A percentile compares a stretch with the other conserved stretches of the same genome.
These are phyloP conservation scores for Rhinopithecus roxellana DNA, from an alignment of 2,113 vertebrate genomes.

Conservation along the genomic window DNA sequence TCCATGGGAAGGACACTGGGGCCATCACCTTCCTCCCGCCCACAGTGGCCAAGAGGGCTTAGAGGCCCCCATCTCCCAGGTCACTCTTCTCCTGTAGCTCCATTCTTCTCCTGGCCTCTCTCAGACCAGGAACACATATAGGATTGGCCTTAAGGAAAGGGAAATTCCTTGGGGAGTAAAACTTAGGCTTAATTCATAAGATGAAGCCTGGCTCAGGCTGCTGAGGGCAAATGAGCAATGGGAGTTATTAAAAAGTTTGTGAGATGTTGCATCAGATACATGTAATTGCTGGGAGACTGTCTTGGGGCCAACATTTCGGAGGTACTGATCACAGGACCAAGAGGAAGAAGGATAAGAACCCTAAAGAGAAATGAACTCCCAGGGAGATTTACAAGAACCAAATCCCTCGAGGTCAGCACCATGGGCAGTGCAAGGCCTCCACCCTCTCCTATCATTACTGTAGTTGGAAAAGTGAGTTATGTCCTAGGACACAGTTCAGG, in stretches of 20 bases:
- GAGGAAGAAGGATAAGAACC: background rate
- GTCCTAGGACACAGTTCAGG: background rate
- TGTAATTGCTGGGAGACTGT: background rate
- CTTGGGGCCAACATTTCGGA: background rate
- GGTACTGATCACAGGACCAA: background rate
- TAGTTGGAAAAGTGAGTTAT: background rate
- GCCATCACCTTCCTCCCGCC: slow-evolving; percentile 20
- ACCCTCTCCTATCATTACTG: background rate
- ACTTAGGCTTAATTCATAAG: slow-evolving; percentile 1
- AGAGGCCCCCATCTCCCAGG: background rate
- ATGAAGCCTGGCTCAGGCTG: background rate
- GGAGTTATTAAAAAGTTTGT: slow-evolving; percentile 67
- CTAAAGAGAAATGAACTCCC: background rate
- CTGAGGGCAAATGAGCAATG: slow-evolving; percentile 32
- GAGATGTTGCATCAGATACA: slow-evolving; percentile 47
- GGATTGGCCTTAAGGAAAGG: background rate
- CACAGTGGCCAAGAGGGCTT: background rate
- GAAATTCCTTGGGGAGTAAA: background rate
- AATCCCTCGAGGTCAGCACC: background rate
- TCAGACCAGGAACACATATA: background rate
- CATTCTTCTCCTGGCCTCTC: background rate
- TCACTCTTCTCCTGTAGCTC: background rate
- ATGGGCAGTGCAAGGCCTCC: background rate
- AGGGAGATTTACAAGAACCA: background rate
- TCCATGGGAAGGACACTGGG: background rate